Percentiles rank a stretch among this genome's conserved stretches.
Evolutionary conservation across 2,113 vertebrate species (phyloP).

Genomic region (Tylochromis polylepis): DNA sequence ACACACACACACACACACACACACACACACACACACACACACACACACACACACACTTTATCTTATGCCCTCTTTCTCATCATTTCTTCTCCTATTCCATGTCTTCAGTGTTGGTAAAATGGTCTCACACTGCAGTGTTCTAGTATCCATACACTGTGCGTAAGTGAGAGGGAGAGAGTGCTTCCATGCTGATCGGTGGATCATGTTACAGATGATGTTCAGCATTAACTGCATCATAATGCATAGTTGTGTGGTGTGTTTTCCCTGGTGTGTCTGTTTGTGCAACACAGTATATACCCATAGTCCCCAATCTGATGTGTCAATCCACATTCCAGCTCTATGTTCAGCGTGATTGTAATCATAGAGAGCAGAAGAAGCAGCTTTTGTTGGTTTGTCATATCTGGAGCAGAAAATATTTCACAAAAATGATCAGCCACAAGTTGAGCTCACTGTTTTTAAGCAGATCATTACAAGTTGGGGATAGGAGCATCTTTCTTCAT

Average conservation of each 20-base stretch:
- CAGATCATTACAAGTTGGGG: not conserved
- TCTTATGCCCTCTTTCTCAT: conserved; percentile 13
- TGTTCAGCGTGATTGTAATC: not conserved
- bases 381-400: not conserved
- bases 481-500: not conserved
- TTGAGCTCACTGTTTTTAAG: not conserved
- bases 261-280: not conserved
- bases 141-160: conserved; percentile 28
- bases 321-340: not conserved
- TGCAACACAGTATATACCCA: not conserved
- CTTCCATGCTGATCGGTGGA: not conserved
- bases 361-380: not conserved
- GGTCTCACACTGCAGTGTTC: conserved; percentile 58
- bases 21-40: not conserved
- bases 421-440: not conserved
- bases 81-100: conserved; percentile 23
- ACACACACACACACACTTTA: not conserved
- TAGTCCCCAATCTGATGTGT: not conserved
- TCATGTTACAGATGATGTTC: conserved; percentile 40
- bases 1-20: not conserved
- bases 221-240: conserved; percentile 10
- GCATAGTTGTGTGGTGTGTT: not conserved
- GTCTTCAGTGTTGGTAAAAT: conserved; percentile 39
- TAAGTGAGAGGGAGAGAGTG: not conserved
- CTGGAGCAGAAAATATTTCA: not conserved